phyloP scores from a whole-genome alignment of 2,113 vertebrate genomes.

The Agapornis roseicollis region DNA sequence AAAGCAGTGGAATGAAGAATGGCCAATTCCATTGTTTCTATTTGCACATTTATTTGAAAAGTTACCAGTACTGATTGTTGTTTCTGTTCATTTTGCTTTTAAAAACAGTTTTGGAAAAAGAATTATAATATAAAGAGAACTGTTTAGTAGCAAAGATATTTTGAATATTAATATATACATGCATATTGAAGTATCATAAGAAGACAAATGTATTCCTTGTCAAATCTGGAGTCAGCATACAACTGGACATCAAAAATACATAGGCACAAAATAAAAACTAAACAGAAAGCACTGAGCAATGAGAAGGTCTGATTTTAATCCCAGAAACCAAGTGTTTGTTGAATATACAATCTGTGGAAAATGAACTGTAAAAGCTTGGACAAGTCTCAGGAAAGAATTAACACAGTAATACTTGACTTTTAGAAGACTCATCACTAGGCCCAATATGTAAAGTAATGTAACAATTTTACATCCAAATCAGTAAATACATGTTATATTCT shows the following conservation, averaged over 20 bases:
- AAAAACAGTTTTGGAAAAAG: background rate
- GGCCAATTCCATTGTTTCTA: background rate
- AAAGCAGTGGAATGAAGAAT: background rate
- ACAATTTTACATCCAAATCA: background rate
- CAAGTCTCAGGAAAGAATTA: background rate
- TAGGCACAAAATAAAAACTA: background rate
- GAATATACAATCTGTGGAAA: background rate
- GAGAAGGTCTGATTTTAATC: background rate
- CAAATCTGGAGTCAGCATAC: background rate
- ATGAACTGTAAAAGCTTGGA: background rate
- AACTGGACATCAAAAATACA: background rate
- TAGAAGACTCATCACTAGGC: background rate
- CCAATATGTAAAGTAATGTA: background rate
- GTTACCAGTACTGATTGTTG: background rate
- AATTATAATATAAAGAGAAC: background rate
- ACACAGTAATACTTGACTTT: background rate
- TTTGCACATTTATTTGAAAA: background rate
- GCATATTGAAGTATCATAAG: background rate
- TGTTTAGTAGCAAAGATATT: background rate
- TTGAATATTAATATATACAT: background rate
- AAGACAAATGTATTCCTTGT: background rate
- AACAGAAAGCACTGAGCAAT: background rate
- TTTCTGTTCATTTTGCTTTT: background rate
- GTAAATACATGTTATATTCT: background rate
- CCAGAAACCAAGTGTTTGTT: background rate